Conservation (phyloP, 2,113 vertebrate species). For the Myodes glareolus region DNA sequence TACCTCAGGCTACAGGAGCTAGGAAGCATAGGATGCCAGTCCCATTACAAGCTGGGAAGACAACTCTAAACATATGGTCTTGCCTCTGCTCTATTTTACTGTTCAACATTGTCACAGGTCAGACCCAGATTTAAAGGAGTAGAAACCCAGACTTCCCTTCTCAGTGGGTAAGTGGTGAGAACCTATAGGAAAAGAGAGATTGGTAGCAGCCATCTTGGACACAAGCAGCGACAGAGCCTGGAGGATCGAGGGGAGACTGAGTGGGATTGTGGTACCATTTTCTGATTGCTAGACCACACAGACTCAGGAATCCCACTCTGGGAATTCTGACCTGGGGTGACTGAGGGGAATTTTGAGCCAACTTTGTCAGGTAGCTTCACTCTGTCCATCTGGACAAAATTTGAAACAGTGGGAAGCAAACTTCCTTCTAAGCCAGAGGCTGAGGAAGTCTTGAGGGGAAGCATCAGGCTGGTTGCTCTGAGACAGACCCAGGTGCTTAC, state of each 20-base stretch:
- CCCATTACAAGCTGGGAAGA: background rate
- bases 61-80: background rate
- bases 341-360: background rate
- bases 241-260: background rate
- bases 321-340: background rate
- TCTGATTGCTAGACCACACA: background rate
- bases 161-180: background rate
- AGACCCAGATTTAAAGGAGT: background rate
- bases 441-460: background rate
- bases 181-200: background rate
- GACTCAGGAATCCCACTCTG: background rate
- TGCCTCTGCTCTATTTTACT: background rate
- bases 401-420: background rate
- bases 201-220: background rate
- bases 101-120: background rate
- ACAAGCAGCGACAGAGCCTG: rapidly evolving
- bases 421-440: background rate
- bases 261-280: background rate
- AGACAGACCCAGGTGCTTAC: background rate
- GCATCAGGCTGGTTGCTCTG: no score
- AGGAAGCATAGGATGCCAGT: background rate
- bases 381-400: background rate
- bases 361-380: background rate
- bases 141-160: background rate
- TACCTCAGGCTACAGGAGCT: background rate